Base-by-base conservation (phyloP, 2,113 vertebrate species). In the Pontoporia blainvillei region DNA sequence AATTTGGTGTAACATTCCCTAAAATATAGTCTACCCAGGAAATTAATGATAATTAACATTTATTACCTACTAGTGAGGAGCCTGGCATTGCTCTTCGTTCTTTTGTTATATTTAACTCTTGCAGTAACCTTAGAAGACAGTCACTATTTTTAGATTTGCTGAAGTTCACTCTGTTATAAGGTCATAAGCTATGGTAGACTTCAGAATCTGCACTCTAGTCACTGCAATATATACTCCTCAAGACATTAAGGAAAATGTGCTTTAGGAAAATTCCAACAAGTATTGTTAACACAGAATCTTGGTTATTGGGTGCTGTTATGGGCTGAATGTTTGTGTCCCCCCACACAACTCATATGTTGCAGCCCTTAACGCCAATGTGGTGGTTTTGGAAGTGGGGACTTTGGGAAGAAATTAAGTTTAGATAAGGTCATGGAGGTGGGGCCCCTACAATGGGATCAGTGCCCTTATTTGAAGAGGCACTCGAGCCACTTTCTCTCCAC, bases 21-120 rank as follows among this genome's bases (percentile, higher is more conserved):
- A 66, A 96, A 85, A 75, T 54, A 59, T 10, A 49, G 12, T 90
- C 27, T 44, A 67, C 75, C 29, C 12, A 90, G 54, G 44, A 78
- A 92, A 87, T 96, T 71, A 86, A 64, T 12, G 69, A 75, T 86
- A 84, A 46, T 78, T 96, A 92, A 39, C 46, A 57, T 67, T 85
- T 44, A 73, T 90, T 23, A 5, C 17, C 72, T 76, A 3, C 39
- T 94, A 75, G 36, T 15, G 79, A 87, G 62, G 44, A 83, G 2
- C 13, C 78, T 36, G 10, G 20, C 90, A 6, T 21, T 66, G 0
- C 66, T 61, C 31, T 62, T 79, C 5, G 20, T 49, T 79, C 17
- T 49, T 96, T 71, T 62, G 18, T 66, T 92, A 73, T 73, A 17
- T 41, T 90, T 54, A 86, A 81, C 23, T 14, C 52, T 75, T 41